phyloP scores from a whole-genome alignment of 2,113 vertebrate genomes.

The Thunnus maccoyii region DNA sequence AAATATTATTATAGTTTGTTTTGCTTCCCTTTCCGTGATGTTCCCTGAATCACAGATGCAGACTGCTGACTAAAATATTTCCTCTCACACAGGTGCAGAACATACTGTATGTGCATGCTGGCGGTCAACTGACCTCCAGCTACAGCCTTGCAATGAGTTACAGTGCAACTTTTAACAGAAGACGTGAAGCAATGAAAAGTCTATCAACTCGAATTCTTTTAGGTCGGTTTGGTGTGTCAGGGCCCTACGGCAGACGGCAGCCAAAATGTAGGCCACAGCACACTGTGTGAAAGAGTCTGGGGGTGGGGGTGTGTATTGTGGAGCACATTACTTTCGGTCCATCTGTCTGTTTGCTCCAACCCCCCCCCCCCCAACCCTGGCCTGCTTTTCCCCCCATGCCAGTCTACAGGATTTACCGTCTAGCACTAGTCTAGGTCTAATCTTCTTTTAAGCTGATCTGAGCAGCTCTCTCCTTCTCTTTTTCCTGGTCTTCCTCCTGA shows the following conservation, averaged over 20 bases:
- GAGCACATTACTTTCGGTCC: constrained; percentile 63
- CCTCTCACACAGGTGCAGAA: not conserved
- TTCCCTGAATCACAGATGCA: not conserved
- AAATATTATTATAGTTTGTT: not conserved
- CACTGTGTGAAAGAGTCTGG: constrained; percentile 20
- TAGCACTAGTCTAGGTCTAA: constrained; percentile 41
- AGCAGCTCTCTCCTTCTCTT: constrained; percentile 43
- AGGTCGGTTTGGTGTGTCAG: constrained; percentile 50
- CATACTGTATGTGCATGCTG: not conserved
- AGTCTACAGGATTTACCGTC: constrained; percentile 48
- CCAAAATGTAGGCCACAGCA: constrained; percentile 74
- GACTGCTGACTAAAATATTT: not conserved
- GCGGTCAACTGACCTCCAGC: not conserved
- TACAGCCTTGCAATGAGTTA: not conserved
- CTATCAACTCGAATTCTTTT: constrained; percentile 16
- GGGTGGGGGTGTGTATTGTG: constrained; percentile 27
- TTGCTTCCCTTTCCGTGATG: not conserved
- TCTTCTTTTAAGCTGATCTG: constrained; percentile 52
- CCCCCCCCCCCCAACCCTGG: not conserved
- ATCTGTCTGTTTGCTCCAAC: constrained; percentile 53
- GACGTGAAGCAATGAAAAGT: constrained; percentile 5
- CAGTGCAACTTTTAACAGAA: not conserved
- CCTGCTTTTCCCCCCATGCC: constrained; percentile 15
- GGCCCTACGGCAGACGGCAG: constrained; percentile 44
- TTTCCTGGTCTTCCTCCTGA: constrained; percentile 65